phyloP scores from a whole-genome alignment of 2,888 invertebrate genomes.

The Anoncus sp. region DNA sequence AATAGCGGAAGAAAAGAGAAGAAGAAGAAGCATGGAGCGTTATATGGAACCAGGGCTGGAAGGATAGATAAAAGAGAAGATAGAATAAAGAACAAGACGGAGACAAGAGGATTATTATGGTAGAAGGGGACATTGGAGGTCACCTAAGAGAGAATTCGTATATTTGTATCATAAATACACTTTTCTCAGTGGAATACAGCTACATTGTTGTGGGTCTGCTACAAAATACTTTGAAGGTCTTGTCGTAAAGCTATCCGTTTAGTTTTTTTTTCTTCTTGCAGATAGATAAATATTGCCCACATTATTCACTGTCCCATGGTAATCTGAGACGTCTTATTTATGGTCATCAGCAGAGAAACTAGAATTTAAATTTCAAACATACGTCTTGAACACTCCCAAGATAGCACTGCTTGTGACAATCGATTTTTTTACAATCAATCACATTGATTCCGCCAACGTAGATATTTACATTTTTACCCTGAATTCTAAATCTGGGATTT shows the following conservation, averaged over 20 bases:
- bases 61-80: slow-evolving; percentile 15
- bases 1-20: slow-evolving; percentile 9
- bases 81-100: slow-evolving; percentile 24
- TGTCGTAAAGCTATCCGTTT: slow-evolving; percentile 10
- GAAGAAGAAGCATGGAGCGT: background rate
- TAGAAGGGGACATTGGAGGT: slow-evolving; percentile 17
- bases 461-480: too few species aligned
- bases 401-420: too few species aligned
- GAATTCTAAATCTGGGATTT: too few species aligned
- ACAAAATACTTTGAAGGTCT: slow-evolving; percentile 1
- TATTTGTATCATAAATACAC: slow-evolving; percentile 29
- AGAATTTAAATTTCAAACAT: too few species aligned
- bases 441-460: too few species aligned
- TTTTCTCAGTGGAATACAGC: slow-evolving; percentile 16
- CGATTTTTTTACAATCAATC: too few species aligned
- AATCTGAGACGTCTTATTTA: too few species aligned
- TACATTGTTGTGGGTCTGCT: background rate
- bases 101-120: slow-evolving; percentile 33
- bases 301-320: too few species aligned
- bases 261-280: background rate
- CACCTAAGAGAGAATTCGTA: slow-evolving; percentile 28
- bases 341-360: too few species aligned
- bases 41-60: slow-evolving; percentile 2
- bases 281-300: too few species aligned
- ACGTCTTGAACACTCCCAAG: too few species aligned